Percentiles rank a stretch among this genome's conserved stretches.
phyloP scores from a whole-genome alignment of 2,888 invertebrate genomes.

The Xanthia icteritia region DNA sequence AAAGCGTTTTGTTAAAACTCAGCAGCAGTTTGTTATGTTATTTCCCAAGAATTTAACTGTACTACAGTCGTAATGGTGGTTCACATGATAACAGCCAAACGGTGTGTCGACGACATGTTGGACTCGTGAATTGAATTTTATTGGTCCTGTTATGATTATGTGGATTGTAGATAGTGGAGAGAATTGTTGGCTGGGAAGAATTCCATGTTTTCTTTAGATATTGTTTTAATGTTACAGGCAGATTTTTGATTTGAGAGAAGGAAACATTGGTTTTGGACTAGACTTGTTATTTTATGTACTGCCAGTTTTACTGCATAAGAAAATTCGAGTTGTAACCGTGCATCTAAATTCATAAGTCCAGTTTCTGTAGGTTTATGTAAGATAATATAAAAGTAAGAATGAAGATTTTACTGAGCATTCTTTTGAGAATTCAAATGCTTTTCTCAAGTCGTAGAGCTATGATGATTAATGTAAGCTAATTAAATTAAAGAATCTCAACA shows the following conservation, averaged over 20 bases:
- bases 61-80: constrained; percentile 29
- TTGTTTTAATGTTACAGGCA: neutral
- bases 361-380: neutral
- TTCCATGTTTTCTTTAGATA: neutral
- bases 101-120: constrained; percentile 31
- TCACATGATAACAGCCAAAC: constrained; percentile 38
- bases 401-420: neutral
- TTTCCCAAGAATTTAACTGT: constrained; percentile 58
- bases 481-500: neutral
- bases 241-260: neutral
- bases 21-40: constrained; percentile 26
- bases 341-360: neutral
- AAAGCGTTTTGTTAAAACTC: constrained; percentile 42
- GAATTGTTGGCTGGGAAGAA: neutral
- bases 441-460: neutral
- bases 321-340: neutral
- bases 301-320: neutral
- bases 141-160: constrained; percentile 46
- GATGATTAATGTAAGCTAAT: neutral
- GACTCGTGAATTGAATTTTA: constrained; percentile 48
- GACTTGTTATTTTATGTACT: neutral
- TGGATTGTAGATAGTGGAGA: neutral
- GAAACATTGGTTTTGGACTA: neutral
- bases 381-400: neutral
- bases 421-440: neutral